These are phyloP conservation scores for Tapirus indicus DNA, from an alignment of 2,797 vertebrate genomes.

Conservation along the genomic window DNA sequence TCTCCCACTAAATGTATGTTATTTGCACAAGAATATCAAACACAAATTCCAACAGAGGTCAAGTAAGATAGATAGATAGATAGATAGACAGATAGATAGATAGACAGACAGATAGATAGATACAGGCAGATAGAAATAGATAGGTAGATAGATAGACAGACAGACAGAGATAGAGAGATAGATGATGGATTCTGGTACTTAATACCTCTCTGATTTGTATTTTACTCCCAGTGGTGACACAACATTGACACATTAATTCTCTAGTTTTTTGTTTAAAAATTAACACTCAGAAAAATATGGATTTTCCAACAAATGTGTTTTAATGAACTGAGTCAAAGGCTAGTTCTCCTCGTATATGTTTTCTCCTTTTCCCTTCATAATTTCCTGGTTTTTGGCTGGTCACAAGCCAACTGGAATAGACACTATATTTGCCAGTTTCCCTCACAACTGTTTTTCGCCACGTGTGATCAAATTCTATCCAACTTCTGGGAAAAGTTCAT, in stretches of 20 bases:
- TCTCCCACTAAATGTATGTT: neutral
- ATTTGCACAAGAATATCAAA: neutral
- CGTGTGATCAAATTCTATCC: neutral
- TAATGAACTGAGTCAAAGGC: neutral
- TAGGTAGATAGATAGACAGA: too few species aligned
- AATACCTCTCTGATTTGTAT: neutral
- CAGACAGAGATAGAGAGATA: neutral
- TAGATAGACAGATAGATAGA: too few species aligned
- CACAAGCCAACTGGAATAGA: neutral
- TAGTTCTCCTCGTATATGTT: neutral
- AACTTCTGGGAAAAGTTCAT: neutral
- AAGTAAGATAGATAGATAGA: neutral
- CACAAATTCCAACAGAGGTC: neutral
- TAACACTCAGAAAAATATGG: neutral
- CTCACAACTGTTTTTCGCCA: too few species aligned
- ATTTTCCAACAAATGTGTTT: neutral
- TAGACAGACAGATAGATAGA: too few species aligned
- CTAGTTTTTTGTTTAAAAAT: neutral
- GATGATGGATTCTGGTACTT: neutral
- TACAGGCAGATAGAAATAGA: too few species aligned
- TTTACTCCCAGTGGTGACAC: neutral
- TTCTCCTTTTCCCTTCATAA: neutral
- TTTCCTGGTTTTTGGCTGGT: neutral
- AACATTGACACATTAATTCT: neutral
- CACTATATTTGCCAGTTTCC: neutral